Evolutionary conservation across 2,888 invertebrate genomes (phyloP).

Genomic region (Yponomeuta plumbellus): DNA sequence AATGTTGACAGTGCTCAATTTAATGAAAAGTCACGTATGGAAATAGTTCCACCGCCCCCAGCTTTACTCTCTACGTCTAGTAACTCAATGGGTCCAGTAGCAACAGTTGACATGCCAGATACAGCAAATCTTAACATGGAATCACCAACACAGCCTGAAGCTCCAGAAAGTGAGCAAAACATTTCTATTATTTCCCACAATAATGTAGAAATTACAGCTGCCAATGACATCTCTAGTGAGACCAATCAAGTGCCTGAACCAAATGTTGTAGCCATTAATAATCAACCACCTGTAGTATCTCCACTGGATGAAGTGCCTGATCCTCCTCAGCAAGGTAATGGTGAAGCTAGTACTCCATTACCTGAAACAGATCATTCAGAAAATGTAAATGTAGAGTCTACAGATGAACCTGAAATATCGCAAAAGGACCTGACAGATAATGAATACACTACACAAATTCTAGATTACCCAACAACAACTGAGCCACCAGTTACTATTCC

Average conservation of each 20-base stretch:
- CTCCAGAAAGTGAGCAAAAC: slow-evolving; percentile 39
- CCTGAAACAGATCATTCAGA: not conserved
- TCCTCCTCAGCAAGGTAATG: slow-evolving; percentile 6
- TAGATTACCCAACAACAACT: not conserved
- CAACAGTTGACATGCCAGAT: slow-evolving; percentile 34
- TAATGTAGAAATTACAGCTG: slow-evolving; percentile 24
- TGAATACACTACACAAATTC: not conserved
- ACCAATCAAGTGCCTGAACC: slow-evolving; percentile 27
- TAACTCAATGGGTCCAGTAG: slow-evolving; percentile 24
- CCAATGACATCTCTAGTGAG: not conserved
- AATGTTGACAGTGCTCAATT: not conserved
- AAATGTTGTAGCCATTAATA: slow-evolving; percentile 18
- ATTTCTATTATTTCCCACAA: slow-evolving; percentile 30
- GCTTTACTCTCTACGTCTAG: slow-evolving; percentile 29
- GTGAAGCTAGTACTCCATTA: not conserved
- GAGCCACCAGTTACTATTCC: not conserved
- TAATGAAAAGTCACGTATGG: not conserved
- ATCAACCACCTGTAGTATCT: not conserved
- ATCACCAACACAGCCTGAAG: slow-evolving; percentile 30
- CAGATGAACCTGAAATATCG: not conserved
- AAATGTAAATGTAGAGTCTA: slow-evolving; percentile 1
- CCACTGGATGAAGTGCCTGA: slow-evolving; percentile 7
- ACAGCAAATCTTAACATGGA: slow-evolving; percentile 34
- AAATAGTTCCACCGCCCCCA: slow-evolving; percentile 25
- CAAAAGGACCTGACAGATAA: not conserved